phyloP scores from a whole-genome alignment of 2,797 vertebrate species.

The Vireo griseus region DNA sequence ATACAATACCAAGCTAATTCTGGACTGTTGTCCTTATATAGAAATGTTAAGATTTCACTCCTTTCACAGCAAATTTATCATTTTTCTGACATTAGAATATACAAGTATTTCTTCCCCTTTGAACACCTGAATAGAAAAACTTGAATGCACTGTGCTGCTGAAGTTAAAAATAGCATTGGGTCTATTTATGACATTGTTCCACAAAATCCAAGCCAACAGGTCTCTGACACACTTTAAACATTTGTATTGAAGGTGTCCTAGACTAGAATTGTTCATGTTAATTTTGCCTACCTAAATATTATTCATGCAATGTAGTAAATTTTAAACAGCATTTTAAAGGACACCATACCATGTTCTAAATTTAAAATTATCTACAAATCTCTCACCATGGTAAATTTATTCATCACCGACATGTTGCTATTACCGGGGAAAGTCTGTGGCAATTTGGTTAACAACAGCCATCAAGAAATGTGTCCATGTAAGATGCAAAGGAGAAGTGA shows the following conservation, averaged over 20 bases:
- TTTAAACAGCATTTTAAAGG: neutral
- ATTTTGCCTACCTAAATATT: neutral
- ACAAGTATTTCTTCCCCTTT: slow-evolving; percentile 40
- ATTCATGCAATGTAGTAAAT: neutral
- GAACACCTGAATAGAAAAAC: slow-evolving; percentile 36
- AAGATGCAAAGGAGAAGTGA: neutral
- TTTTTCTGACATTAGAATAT: slow-evolving; percentile 38
- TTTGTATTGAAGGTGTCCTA: neutral
- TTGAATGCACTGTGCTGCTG: neutral
- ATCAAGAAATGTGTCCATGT: neutral
- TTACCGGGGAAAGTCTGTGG: neutral
- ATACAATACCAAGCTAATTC: slow-evolving; percentile 51
- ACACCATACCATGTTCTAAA: neutral
- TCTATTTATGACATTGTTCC: neutral
- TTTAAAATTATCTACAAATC: neutral
- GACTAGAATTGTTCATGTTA: neutral
- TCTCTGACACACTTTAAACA: neutral
- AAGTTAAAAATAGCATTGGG: slow-evolving; percentile 10
- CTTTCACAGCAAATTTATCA: slow-evolving; percentile 42
- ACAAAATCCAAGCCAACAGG: neutral
- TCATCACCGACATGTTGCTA: neutral
- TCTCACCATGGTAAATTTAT: neutral
- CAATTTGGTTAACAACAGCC: neutral
- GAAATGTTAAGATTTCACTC: slow-evolving; percentile 63
- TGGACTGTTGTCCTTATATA: slow-evolving; percentile 17